Evolutionary conservation across 2,888 invertebrate species (phyloP), one percentile per base, ranked within the genome.

Genomic region (Masnerella sp.): DNA sequence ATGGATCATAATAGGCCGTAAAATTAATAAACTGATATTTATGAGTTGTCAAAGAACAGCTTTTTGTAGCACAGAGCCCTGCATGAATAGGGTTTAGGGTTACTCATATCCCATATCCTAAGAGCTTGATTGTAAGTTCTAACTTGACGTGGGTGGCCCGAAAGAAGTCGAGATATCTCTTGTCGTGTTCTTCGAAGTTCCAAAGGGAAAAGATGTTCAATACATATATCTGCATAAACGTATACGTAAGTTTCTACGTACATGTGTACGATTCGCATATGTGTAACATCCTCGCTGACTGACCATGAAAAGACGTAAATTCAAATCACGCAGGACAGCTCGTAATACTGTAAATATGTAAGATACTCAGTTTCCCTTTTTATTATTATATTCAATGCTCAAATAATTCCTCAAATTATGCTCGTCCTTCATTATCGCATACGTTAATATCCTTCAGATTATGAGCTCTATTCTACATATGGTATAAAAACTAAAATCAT

Each of bases 71-170:
- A 40, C 62, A 52, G 20, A 47, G 54, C 62, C 56, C 58, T 62
- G 73, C 74, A 75, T 78, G 74, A 76, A 74, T 68, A 76, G 76
- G 58, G 81, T 82, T 79, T 82, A 81, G 77, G 77, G 80, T 83
- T 82, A 82, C 82, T 78, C 71, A 82, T 79, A 81, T 80, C 79
- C 75, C 75, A 70, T 79, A 71, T 79, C 78, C 79, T 69, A 56
- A 59, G 79, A 70, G 72, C 75, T 77, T 70, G 71, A 76, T 76
- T 75, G 65, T 72, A 78, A 67, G 71, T 75, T 79, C 73, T 74
- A 74, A 70, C 56, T 71, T 81, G 67, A 83, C 83, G 82, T 83
- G 83, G 83, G 84, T 84, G 84, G 84, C 76, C 83, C 75, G 68
- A 43, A 74, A 74, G 70, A 69, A 74, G 74, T 69, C 64, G 69